Base-by-base conservation (phyloP, 2,797 vertebrate genomes). In the Sarcoramphus papa region DNA sequence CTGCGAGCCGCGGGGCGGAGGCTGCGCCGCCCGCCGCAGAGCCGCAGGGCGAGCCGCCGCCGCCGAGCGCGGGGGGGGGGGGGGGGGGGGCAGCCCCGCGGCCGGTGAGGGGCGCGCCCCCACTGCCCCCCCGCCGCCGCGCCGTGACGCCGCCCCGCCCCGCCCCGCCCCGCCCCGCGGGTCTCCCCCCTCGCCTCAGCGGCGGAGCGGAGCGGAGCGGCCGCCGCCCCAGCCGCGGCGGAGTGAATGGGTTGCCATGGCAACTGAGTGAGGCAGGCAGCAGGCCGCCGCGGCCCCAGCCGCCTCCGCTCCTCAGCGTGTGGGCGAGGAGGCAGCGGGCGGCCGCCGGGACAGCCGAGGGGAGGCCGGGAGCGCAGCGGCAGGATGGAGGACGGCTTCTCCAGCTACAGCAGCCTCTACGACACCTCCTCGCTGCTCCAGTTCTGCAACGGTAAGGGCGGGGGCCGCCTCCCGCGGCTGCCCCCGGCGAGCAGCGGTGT, bases 301-400 rank as follows among this genome's bases (percentile, higher is more conserved):
- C 94, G 95, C 95, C 93, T 95, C 96, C 90, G 97, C 97, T 90
- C 79, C 84, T 86, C 92, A 56, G 93, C 83, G 94, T 91, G 92
- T 81, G 92, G 95, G 92, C 80, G 92, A 92, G 63, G 56, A 88
- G 94, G 92, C 76, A 87, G 86, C 95, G 86, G 86, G 97, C 96
- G 84, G 88, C 95, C 88, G 97, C 93, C 94, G 90, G 95, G 92
- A 96, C 93, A 95, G 94, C 96, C 78, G 92, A 95, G 59, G 92
- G 65, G 90, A 90, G 76, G 91, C 94, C 96, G 93, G 98, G 97
- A 98, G 87, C 90, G 92, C 93, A 96, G 98, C 96, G 93, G 94
- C 97, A 98, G 99, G 97, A 99, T 99, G 99, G 99, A 99, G 98
- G 99, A 99, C 99, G 99, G 99, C 27, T 99, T 99, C 97, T 99